Conservation (phyloP, 2,888 invertebrate species). For the Dasysyrphus tricinctus region DNA sequence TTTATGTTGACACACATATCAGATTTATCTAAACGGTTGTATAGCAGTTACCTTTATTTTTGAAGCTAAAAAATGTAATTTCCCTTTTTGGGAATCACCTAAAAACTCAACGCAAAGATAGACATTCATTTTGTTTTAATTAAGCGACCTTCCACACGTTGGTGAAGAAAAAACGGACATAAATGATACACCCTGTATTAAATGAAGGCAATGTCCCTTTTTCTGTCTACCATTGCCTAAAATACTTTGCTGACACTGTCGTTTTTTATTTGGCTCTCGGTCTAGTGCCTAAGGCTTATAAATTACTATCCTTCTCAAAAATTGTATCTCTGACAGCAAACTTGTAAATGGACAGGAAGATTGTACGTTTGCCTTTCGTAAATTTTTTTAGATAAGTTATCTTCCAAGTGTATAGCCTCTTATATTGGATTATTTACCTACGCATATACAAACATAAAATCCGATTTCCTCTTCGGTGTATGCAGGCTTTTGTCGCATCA, state of each 20-base stretch:
- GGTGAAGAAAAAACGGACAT: background rate
- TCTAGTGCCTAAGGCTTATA: conserved; percentile 2
- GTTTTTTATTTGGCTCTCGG: conserved; percentile 16
- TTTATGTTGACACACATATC: too few species aligned
- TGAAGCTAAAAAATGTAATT: too few species aligned
- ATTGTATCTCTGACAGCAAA: conserved; percentile 8
- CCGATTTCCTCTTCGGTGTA: background rate
- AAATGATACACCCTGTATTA: conserved; percentile 4
- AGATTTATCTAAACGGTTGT: too few species aligned
- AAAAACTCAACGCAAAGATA: too few species aligned
- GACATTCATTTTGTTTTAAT: too few species aligned
- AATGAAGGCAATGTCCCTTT: background rate
- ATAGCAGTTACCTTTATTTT: too few species aligned
- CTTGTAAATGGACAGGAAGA: background rate
- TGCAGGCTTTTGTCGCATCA: background rate
- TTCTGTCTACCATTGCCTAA: background rate
- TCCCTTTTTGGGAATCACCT: too few species aligned
- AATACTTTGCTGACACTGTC: conserved; percentile 10
- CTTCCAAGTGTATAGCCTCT: background rate
- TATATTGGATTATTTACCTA: conserved; percentile 6
- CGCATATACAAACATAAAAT: background rate
- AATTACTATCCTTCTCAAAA: conserved; percentile 11
- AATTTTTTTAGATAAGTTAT: background rate
- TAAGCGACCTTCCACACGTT: too few species aligned
- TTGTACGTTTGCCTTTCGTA: background rate